Percentiles rank a stretch among this genome's conserved stretches.
These are phyloP conservation scores for Phymatocera aterrima DNA, from an alignment of 2,888 invertebrate genomes.

Conservation along the genomic window DNA sequence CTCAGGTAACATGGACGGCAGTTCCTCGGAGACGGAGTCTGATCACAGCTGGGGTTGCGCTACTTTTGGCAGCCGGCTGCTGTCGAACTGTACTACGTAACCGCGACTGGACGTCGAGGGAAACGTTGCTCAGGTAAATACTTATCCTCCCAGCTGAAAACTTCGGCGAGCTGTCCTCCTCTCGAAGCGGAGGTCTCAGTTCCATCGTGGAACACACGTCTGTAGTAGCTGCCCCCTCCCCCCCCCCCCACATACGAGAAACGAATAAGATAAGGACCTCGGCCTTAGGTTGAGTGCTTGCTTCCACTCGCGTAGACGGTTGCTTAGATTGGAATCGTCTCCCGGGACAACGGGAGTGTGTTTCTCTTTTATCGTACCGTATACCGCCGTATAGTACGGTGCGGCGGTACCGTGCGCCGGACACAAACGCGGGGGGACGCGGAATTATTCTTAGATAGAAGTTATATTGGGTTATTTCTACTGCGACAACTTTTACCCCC, in stretches of 20 bases:
- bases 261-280: neutral
- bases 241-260: too few species aligned
- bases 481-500: slow-evolving; percentile 38
- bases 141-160: neutral
- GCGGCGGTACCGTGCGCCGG: neutral
- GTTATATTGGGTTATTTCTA: slow-evolving; percentile 42
- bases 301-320: slow-evolving; percentile 35
- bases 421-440: neutral
- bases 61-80: slow-evolving; percentile 80
- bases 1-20: slow-evolving; percentile 81
- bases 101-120: slow-evolving; percentile 87
- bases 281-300: slow-evolving; percentile 5
- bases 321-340: slow-evolving; percentile 41
- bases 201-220: neutral
- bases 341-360: slow-evolving; percentile 17
- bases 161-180: neutral
- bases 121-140: slow-evolving; percentile 84
- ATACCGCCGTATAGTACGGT: neutral
- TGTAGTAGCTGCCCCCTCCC: too few species aligned
- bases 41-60: slow-evolving; percentile 76
- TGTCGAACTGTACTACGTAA: slow-evolving; percentile 84
- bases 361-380: slow-evolving; percentile 35
- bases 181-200: neutral
- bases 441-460: slow-evolving; percentile 42
- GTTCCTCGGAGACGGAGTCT: slow-evolving; percentile 76